These are phyloP conservation scores for Blastobasis adustella DNA, from an alignment of 2,888 invertebrate genomes.

Conservation along the genomic window DNA sequence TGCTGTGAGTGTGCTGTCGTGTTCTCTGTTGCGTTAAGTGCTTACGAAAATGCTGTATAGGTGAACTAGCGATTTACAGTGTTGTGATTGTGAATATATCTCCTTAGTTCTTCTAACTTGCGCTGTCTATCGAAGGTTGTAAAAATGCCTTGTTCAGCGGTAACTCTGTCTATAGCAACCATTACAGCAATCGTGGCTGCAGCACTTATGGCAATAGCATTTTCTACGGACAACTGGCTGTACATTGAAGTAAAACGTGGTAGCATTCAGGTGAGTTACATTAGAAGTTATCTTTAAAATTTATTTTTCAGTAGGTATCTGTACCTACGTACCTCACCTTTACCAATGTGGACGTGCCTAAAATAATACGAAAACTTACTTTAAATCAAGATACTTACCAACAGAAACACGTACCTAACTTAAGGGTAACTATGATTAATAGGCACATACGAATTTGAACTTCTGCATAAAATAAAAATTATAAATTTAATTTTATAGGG, in stretches of 20 bases:
- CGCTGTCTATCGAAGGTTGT: slow-evolving; percentile 52
- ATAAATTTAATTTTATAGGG: too few relatives aligned
- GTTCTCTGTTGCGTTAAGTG: slow-evolving; percentile 63
- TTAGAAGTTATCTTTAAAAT: too few relatives aligned
- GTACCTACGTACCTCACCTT: too few relatives aligned
- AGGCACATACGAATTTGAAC: too few relatives aligned
- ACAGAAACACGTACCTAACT: too few relatives aligned
- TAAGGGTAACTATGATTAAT: too few relatives aligned
- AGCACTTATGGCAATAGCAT: slow-evolving; percentile 93
- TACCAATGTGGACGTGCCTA: too few relatives aligned
- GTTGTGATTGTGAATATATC: slow-evolving; percentile 64
- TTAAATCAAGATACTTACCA: too few relatives aligned
- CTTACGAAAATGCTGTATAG: slow-evolving; percentile 70
- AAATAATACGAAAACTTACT: too few relatives aligned
- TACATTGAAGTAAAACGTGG: slow-evolving; percentile 93
- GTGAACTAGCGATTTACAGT: slow-evolving; percentile 58
- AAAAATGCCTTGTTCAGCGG: slow-evolving; percentile 95
- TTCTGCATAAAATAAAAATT: too few relatives aligned
- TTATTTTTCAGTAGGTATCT: not conserved
- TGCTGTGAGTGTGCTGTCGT: slow-evolving; percentile 69
- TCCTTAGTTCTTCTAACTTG: slow-evolving; percentile 39
- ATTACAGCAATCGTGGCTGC: slow-evolving; percentile 96
- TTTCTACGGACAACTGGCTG: slow-evolving; percentile 97
- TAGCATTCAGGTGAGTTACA: slow-evolving; percentile 84
- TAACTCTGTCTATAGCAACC: slow-evolving; percentile 95